These are phyloP conservation scores for Epinephelus coioides DNA, from an alignment of 2,797 vertebrate species.

Conservation along the genomic window DNA sequence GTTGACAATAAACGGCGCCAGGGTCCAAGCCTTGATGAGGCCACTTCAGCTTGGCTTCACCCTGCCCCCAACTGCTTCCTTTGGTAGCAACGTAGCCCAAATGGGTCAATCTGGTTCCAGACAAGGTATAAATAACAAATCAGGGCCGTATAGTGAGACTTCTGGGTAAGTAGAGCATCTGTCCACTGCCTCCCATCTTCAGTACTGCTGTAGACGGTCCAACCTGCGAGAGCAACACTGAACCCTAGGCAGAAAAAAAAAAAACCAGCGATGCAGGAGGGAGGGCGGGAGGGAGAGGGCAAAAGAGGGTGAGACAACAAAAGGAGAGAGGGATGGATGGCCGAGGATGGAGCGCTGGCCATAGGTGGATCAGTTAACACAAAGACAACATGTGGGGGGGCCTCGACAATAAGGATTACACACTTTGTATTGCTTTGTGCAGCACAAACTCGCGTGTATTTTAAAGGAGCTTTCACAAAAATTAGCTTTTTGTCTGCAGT, in stretches of 20 bases:
- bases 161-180: slow-evolving; percentile 27
- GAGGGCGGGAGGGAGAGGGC: slow-evolving; percentile 49
- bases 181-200: slow-evolving; percentile 43
- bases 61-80: slow-evolving; percentile 30
- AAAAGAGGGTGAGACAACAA: slow-evolving; percentile 63
- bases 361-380: slow-evolving; percentile 80
- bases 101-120: slow-evolving; percentile 45
- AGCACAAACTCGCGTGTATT: slow-evolving; percentile 2
- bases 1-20: slow-evolving; percentile 42
- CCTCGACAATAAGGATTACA: slow-evolving; percentile 64
- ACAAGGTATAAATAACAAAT: slow-evolving; percentile 48
- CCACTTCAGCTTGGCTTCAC: slow-evolving; percentile 42
- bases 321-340: slow-evolving; percentile 52
- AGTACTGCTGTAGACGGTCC: slow-evolving; percentile 4
- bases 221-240: slow-evolving; percentile 49
- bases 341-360: slow-evolving; percentile 55
- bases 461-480: slow-evolving; percentile 61
- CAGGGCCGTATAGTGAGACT: slow-evolving; percentile 31
- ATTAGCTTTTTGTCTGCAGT: slow-evolving; percentile 49
- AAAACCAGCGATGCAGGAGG: slow-evolving; percentile 19
- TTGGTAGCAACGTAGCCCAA: slow-evolving; percentile 27
- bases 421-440: slow-evolving; percentile 23
- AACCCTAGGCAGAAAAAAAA: slow-evolving; percentile 42
- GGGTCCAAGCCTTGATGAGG: slow-evolving; percentile 59
- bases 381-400: slow-evolving; percentile 73